phyloP scores from a whole-genome alignment of 2,888 invertebrate species.

The Hymenopus coronatus region DNA sequence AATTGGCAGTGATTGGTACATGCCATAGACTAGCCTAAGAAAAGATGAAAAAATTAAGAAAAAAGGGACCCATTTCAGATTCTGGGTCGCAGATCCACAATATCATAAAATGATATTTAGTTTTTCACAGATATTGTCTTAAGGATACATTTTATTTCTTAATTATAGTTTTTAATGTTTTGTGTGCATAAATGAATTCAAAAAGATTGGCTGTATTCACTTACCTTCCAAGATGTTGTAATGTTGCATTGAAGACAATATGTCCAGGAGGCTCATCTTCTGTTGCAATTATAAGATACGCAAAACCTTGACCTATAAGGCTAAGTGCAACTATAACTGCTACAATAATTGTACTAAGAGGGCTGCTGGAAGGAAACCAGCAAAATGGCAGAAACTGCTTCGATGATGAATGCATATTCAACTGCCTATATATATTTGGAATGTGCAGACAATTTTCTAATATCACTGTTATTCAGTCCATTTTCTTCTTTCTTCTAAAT shows the following conservation, averaged over 20 bases:
- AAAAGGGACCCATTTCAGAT: no score
- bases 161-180: not conserved
- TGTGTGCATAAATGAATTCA: not conserved
- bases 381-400: slow-evolving; percentile 12
- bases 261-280: slow-evolving; percentile 57
- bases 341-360: not conserved
- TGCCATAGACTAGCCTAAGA: no score
- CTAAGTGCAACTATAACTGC: slow-evolving; percentile 4
- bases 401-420: not conserved
- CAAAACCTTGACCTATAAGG: slow-evolving; percentile 27
- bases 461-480: not conserved
- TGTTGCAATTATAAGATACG: slow-evolving; percentile 45
- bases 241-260: slow-evolving; percentile 74
- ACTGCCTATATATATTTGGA: not conserved
- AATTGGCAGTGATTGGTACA: no score
- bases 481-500: not conserved
- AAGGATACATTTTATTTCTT: not conserved
- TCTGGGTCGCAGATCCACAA: no score
- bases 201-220: not conserved
- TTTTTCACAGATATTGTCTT: not conserved
- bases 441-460: not conserved
- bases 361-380: slow-evolving; percentile 6
- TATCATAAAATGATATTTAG: not conserved
- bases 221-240: slow-evolving; percentile 67
- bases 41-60: no score